These are phyloP conservation scores for Nothobranchius kuhntae DNA, from an alignment of 2,113 vertebrate genomes.

Conservation along the genomic window DNA sequence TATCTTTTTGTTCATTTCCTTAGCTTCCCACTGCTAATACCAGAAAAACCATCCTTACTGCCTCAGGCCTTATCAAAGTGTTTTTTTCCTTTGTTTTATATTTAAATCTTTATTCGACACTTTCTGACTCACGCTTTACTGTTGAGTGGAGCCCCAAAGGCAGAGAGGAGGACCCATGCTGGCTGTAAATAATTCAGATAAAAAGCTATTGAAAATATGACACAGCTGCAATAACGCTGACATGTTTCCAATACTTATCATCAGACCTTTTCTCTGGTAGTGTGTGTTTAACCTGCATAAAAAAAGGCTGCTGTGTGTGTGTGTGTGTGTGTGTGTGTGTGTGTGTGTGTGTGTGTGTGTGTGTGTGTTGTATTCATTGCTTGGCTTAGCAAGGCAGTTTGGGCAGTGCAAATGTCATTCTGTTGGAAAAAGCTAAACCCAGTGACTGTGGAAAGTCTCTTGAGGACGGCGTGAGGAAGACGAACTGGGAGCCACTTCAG, in stretches of 20 bases:
- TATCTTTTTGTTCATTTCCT: no score
- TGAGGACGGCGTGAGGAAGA: conserved; percentile 21
- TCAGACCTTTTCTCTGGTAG: conserved; percentile 11
- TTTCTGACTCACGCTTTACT: not conserved
- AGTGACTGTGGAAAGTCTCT: conserved; percentile 28
- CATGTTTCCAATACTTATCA: conserved; percentile 17
- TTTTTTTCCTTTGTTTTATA: not conserved
- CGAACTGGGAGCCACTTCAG: conserved; percentile 32
- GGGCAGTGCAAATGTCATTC: conserved; percentile 57
- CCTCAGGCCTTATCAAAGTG: not conserved
- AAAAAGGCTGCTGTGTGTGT: conserved; percentile 11
- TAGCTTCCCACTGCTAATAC: no score
- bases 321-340: not conserved
- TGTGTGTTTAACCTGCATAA: conserved; percentile 7
- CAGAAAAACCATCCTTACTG: conserved; percentile 1
- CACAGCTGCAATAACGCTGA: conserved; percentile 15
- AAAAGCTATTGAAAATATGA: conserved; percentile 30
- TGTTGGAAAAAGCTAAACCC: conserved; percentile 35
- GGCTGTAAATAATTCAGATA: conserved; percentile 36
- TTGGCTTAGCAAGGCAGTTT: conserved; percentile 30
- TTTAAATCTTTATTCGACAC: not conserved
- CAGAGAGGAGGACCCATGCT: not conserved
- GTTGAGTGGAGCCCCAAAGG: conserved; percentile 1
- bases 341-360: conserved; percentile 2
- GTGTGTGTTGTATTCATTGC: conserved; percentile 34